phyloP scores from a whole-genome alignment of 2,888 invertebrate species.

The Apamea anceps region DNA sequence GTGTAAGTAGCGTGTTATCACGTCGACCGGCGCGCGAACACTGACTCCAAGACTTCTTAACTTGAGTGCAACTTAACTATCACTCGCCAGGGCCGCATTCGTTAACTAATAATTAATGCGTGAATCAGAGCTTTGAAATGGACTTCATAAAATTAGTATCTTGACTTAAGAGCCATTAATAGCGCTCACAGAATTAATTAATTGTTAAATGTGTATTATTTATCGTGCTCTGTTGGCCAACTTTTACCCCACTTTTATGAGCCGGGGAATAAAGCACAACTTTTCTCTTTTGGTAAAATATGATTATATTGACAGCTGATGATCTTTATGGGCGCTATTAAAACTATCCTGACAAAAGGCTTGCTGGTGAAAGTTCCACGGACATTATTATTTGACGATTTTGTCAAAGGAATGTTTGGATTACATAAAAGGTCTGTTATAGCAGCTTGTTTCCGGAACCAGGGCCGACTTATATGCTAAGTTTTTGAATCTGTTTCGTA shows the following conservation, averaged over 20 bases:
- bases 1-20: slow-evolving; percentile 64
- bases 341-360: slow-evolving; percentile 13
- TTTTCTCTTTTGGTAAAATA: slow-evolving; percentile 33
- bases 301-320: slow-evolving; percentile 6
- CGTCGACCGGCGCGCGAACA: slow-evolving; percentile 63
- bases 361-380: slow-evolving; percentile 39
- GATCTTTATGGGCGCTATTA: slow-evolving; percentile 8
- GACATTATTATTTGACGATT: not conserved
- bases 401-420: slow-evolving; percentile 24
- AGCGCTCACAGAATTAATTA: slow-evolving; percentile 36
- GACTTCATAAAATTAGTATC: slow-evolving; percentile 41
- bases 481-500: not conserved
- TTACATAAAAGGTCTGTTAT: slow-evolving; percentile 6
- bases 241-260: slow-evolving; percentile 36
- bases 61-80: slow-evolving; percentile 70
- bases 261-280: not conserved
- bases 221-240: slow-evolving; percentile 47
- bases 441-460: slow-evolving; percentile 10
- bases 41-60: slow-evolving; percentile 54
- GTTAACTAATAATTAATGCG: slow-evolving; percentile 54
- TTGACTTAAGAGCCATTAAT: slow-evolving; percentile 40
- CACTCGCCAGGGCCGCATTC: slow-evolving; percentile 71
- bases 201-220: slow-evolving; percentile 35
- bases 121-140: slow-evolving; percentile 64
- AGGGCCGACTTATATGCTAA: not conserved